These are phyloP conservation scores for Paramisgurnus dabryanus DNA, from an alignment of 2,113 vertebrate genomes.

Conservation along the genomic window DNA sequence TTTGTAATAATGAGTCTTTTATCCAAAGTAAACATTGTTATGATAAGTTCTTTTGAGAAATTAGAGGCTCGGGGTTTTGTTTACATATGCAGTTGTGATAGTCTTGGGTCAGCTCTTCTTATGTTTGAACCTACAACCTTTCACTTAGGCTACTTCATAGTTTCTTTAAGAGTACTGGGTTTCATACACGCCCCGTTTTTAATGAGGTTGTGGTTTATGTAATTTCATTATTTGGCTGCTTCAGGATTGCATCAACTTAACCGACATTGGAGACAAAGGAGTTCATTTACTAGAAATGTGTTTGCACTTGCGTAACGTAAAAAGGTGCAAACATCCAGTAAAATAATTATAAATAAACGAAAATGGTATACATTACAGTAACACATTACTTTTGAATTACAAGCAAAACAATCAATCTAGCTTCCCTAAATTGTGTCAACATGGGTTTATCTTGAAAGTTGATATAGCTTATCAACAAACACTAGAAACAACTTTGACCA, in stretches of 20 bases:
- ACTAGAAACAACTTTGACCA: constrained; percentile 45
- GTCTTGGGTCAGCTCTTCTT: background rate
- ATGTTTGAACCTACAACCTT: background rate
- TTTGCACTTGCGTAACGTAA: background rate
- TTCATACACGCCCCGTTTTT: background rate
- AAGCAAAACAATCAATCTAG: background rate
- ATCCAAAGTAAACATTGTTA: background rate
- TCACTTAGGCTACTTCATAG: background rate
- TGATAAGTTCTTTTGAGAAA: background rate
- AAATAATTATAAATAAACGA: too few species aligned
- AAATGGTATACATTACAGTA: too few species aligned
- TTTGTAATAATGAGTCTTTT: background rate
- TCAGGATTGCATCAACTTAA: too few species aligned
- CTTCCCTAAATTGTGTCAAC: constrained; percentile 11
- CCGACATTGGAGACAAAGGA: background rate
- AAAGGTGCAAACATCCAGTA: background rate
- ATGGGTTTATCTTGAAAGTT: background rate
- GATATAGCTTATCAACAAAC: constrained; percentile 36
- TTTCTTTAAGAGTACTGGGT: too few species aligned
- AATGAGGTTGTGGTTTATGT: constrained; percentile 8
- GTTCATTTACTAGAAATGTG: too few species aligned
- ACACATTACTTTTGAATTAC: too few species aligned
- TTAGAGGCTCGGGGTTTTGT: background rate
- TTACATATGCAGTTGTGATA: background rate
- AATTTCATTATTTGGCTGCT: background rate